Conservation (phyloP, 1,140 invertebrate genomes). For the Drosophila novamexicana region DNA sequence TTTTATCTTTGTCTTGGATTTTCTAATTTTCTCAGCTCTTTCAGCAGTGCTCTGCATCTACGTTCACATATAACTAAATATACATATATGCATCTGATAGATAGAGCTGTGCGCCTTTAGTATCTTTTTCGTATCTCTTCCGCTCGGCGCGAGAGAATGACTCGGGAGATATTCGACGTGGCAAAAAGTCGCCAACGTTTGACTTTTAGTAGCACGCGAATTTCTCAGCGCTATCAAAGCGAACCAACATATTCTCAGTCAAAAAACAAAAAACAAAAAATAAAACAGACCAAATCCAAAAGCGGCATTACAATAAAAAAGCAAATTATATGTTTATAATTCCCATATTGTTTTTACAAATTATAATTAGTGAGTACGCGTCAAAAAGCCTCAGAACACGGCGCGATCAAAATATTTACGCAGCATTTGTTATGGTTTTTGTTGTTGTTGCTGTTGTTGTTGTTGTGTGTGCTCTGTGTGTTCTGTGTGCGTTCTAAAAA, state of each 20-base stretch:
- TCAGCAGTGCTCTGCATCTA: conserved; percentile 30
- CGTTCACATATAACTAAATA: conserved; percentile 22
- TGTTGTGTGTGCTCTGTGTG: conserved; percentile 6
- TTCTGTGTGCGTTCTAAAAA: conserved; percentile 35
- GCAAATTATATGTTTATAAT: conserved; percentile 79
- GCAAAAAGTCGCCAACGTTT: conserved; percentile 79
- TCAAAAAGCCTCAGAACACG: conserved; percentile 30
- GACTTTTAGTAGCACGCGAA: conserved; percentile 81
- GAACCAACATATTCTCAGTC: conserved; percentile 46
- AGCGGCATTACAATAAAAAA: conserved; percentile 53
- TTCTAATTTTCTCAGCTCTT: conserved; percentile 60
- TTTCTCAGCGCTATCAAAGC: conserved; percentile 71
- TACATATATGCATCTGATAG: conserved; percentile 38
- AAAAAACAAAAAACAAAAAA: conserved; percentile 47
- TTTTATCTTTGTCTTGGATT: conserved; percentile 75
- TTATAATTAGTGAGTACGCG: conserved; percentile 78
- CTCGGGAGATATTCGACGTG: conserved; percentile 52
- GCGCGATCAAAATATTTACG: conserved; percentile 38
- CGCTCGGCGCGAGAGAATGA: conserved; percentile 45
- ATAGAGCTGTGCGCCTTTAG: conserved; percentile 42
- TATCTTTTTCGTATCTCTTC: conserved; percentile 47
- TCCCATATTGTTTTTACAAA: conserved; percentile 78
- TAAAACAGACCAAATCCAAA: conserved; percentile 3
- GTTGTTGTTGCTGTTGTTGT: not conserved
- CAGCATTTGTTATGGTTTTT: conserved; percentile 28